Evolutionary conservation across 1,140 invertebrate species (phyloP), one percentile per base, ranked within the genome.

Genomic region (Cyclargus thomasi): DNA sequence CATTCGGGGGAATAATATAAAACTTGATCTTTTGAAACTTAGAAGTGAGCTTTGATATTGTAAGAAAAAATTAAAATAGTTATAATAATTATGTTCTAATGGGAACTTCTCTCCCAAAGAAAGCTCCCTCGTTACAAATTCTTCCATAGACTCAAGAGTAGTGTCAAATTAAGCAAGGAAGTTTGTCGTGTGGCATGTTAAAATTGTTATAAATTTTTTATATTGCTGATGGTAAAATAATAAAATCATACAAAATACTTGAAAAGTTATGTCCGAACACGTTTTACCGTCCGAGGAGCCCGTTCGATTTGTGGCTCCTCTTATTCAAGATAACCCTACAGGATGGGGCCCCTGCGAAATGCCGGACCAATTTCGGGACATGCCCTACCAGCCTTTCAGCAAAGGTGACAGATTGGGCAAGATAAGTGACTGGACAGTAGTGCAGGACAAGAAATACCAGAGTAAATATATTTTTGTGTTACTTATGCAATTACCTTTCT

Each of bases 371-470:
- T 99, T 98, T 88, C 96, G 97, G 85, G 98, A 99, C 91, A 98
- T 99, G 94, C 98, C 98, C 0, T 99, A 99, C 90, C 98, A 99
- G 90, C 98, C 97, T 17, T 99, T 99, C 85, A 98, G 97, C 64
- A 99, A 99, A 92, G 97, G 97, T 67, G 98, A 99, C 91, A 94
- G 97, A 71, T 91, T 99, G 65, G 98, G 98, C 77, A 99, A 99
- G 95, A 98, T 99, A 71, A 98, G 97, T 75, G 98, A 99, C 86
- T 99, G 98, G 98, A 99, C 97, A 63, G 96, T 97, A 65, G 95
- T 96, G n/a, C 97, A 97, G 81, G 98, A 99, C 87, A 97, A 98
- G 81, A 96, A 98, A 91, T 97, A 97, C 90, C 94, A 96, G 73
- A 98, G 97, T 98, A 92, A 94, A 95, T 93, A 78, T 53, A 39